phyloP scores from a whole-genome alignment of 2,888 invertebrate genomes.

The Zygaena filipendulae region DNA sequence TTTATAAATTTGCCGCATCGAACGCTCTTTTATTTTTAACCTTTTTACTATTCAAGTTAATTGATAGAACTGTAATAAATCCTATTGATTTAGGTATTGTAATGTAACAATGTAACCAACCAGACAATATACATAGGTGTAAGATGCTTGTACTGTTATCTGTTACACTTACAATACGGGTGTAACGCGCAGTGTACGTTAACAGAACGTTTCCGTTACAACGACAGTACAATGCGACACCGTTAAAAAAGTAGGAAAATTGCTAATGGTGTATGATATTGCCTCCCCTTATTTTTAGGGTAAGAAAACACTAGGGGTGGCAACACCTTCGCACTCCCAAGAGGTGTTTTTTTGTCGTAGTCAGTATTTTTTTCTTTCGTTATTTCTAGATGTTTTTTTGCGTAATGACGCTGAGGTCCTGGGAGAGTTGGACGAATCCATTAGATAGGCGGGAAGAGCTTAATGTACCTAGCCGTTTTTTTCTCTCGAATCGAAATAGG shows the following conservation, averaged over 20 bases:
- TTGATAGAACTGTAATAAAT: too few relatives aligned
- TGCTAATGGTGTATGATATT: constrained; percentile 72
- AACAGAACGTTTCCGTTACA: too few relatives aligned
- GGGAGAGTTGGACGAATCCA: constrained; percentile 64
- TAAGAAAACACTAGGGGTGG: constrained; percentile 61
- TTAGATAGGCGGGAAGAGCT: constrained; percentile 63
- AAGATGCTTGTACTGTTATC: too few relatives aligned
- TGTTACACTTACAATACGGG: too few relatives aligned
- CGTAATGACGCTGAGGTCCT: constrained; percentile 62
- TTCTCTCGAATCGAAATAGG: constrained; percentile 34
- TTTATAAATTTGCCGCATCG: too few relatives aligned
- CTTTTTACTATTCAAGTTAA: too few relatives aligned
- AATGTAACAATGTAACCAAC: too few relatives aligned
- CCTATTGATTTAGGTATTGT: too few relatives aligned
- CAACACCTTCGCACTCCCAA: constrained; percentile 61
- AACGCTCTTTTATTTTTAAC: too few relatives aligned
- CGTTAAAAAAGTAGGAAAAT: constrained; percentile 68
- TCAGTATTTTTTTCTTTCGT: constrained; percentile 34
- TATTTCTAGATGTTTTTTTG: constrained; percentile 47
- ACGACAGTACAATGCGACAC: constrained; percentile 62
- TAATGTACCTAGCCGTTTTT: constrained; percentile 53
- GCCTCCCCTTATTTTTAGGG: constrained; percentile 63
- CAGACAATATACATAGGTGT: too few relatives aligned
- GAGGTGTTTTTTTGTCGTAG: constrained; percentile 54
- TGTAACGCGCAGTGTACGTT: too few relatives aligned